Base-by-base conservation (phyloP, 2,113 vertebrate species). In the Panthera leo region DNA sequence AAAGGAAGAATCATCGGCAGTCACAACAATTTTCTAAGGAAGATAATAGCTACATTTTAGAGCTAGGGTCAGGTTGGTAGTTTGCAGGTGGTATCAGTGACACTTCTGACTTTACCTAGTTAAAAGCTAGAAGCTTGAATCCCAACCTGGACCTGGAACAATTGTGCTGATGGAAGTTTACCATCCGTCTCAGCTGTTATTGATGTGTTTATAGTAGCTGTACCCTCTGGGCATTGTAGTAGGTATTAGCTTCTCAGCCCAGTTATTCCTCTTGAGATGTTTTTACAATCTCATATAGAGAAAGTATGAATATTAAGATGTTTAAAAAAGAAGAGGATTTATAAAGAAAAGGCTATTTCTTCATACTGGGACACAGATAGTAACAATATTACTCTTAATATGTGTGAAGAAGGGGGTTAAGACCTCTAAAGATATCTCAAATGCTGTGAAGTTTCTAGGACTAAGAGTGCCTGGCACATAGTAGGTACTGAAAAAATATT, bases 221-320 rank as follows among this genome's bases (percentile, higher is more conserved):
- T 39, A 36, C 51, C 36, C 36, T 85, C 36, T 89, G 55, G 34
- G 25, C n/a, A 86, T 68, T 75, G 42, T 12, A 75, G 42, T 12
- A 75, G 31, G 42, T 36, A 91, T 71, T 91, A 78, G 51, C 36
- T 53, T 3, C 10, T 67, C 27, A 79, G 65, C 34, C 2, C 87
- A 82, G 86, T 86, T 42, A 65, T 61, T 92, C 19, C 16, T 85
- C 16, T 85, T 34, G 39, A 92, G 75, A 7, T 15, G 68, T 63
- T 95, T 73, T 53, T 25, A 95, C 15, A 53, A 67, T 53, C 55
- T 87, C 18, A 86, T 51, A 63, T 0, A 89, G 29, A 85, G 18
- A 85, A 89, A 51, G 27, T 80, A 67, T 34, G 14, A 92, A 61
- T 89, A 83, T 89, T 82, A 85, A 82, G 75, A 89, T 85, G n/a